Base-by-base conservation (phyloP, 1,140 invertebrate species). In the Diachasmimorpha longicaudata region DNA sequence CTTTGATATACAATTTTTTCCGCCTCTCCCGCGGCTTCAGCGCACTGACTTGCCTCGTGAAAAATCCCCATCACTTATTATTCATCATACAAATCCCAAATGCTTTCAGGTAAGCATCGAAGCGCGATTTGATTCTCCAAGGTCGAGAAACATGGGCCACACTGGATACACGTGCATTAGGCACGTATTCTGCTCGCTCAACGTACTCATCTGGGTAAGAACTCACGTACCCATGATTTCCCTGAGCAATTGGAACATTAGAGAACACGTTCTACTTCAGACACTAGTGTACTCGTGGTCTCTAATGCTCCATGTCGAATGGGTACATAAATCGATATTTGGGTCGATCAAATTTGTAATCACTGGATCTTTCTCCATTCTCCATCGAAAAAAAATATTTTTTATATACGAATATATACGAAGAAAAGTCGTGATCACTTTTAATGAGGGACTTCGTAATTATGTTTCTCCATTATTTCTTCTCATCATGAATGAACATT, bases 161-260 rank as follows among this genome's bases (percentile, higher is more conserved):
- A 94, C 93, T 82, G 93, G 94, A 79, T 95, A 94, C 84, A 94
- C 93, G 79, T 95, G 94, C 85, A 93, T 95, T 79, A 90, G 94
- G 79, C 91, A 93, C 85, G 91, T 93, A 48, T 94, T 95, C 82
- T 94, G 93, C 82, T 92, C 93, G 85, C 89, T 95, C 78, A 95
- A 95, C 86, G 91, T 94, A 52, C 86, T 95, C 70, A 90, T 95
- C 81, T 95, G 94, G 94, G 94, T 95, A 76, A 76, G 69, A 19
- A 46, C 11, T 23, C 25, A 42, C 36, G 31, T 68, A 74, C 11
- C 25, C 11, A 31, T 71, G 9, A 23, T 70, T 70, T 70, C 10
- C 16, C 39, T 23, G n/a, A 44, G 25, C 25, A 63, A 69, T 69
- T 69, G 36, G 19, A 69, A 68, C n/a, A 55, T 55, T 55, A 68